phyloP scores from a whole-genome alignment of 1,140 invertebrate genomes.

The Cotesia glomerata region DNA sequence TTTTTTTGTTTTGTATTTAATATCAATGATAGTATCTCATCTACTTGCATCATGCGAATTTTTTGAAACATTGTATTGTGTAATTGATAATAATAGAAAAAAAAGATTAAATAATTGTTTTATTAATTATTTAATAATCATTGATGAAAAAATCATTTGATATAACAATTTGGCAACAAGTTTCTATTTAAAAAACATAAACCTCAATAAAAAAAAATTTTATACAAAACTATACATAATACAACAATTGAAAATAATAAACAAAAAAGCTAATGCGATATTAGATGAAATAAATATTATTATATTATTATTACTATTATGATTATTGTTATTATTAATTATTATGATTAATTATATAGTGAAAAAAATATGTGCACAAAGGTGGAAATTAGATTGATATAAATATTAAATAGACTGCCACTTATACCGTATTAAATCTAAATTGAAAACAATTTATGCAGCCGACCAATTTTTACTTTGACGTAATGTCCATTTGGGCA shows the following conservation, averaged over 20 bases:
- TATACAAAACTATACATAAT: constrained; percentile 19
- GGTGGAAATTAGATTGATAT: no score
- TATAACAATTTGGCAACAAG: neutral
- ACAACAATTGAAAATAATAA: constrained; percentile 5
- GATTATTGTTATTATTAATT: no score
- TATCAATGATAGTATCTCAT: no score
- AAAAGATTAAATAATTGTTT: neutral
- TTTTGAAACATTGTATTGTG: no score
- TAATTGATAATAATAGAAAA: no score
- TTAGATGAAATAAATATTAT: constrained; percentile 23
- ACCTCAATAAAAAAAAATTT: constrained; percentile 1
- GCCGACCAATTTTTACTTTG: constrained; percentile 9
- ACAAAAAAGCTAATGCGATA: neutral
- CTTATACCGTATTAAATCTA: constrained; percentile 9
- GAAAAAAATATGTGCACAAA: no score
- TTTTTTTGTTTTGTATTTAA: no score
- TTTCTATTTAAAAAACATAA: no score
- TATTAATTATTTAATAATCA: neutral
- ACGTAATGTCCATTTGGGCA: neutral
- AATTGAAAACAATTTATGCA: neutral
- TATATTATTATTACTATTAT: constrained; percentile 8
- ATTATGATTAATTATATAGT: no score
- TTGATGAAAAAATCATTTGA: neutral
- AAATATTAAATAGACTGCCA: no score
- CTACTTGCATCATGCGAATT: no score